Evolutionary conservation across 2,888 invertebrate species (phyloP), one percentile per base, ranked within the genome.

Genomic region (Mesodorylaimus sp.): DNA sequence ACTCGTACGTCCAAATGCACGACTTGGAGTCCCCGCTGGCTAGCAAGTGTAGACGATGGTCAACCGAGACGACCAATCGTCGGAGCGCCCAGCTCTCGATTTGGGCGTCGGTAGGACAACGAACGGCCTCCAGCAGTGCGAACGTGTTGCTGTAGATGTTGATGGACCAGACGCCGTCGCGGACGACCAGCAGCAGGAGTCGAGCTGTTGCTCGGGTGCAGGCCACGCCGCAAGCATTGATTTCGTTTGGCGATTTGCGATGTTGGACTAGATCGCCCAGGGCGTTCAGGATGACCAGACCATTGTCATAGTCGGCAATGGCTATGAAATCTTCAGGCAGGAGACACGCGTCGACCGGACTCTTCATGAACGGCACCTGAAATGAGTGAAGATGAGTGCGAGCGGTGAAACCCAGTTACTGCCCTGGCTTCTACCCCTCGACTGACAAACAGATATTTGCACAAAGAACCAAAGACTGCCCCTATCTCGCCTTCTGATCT

Each of bases 1-100:
- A 43, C 26, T 59, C 48, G 36, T 54, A 48, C 19, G 52, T 45
- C 58, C 58, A 58, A 28, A 58, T 53, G 2, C 43, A 51, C 16
- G 51, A 45, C 23, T 57, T 50, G 2, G 44, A 28, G 29, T 58
- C 57, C 26, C 53, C 52, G 24, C 53, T 59, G 16, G 54, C 59
- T 44, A 58, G 41, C 21, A 58, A 43, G 25, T 56, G 57, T 7
- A 58, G 47, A 3, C n/a, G 25, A 7, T 21, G 5, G 7, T 25
- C 26, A 7, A 7, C 26, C 7, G 45, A 28, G 23, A 50, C 13
- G 3, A n/a, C 43, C 27, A 52, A 45, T 38, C 46, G 45, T 41
- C 52, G 49, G 39, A 52, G 24, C 3, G 52, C 52, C 52, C 52
- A 52, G 26, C 41, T 50, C 42, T 52, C 52, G 26, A 52, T 52